Evolutionary conservation across 2,113 vertebrate species (phyloP).

Genomic region (Merops nubicus): DNA sequence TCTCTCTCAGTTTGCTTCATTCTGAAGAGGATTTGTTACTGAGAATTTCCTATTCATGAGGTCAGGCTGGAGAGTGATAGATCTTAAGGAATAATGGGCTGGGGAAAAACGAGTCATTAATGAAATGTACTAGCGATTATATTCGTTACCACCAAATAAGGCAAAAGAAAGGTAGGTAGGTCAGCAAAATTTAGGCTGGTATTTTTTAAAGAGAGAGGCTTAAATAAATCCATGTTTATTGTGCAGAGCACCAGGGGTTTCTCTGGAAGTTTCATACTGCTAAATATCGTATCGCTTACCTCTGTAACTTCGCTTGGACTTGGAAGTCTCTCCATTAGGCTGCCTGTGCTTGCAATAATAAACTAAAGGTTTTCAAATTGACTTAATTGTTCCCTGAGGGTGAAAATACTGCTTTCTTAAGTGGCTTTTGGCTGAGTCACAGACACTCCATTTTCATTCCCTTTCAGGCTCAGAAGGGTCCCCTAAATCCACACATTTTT

Average conservation of each 20-base stretch:
- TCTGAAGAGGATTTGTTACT: background rate
- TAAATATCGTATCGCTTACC: background rate
- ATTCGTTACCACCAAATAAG: background rate
- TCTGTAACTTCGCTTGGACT: background rate
- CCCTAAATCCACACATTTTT: background rate
- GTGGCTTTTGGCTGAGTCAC: background rate
- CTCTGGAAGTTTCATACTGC: background rate
- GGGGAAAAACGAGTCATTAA: background rate
- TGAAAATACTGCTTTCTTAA: slow-evolving; percentile 3
- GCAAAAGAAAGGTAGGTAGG: background rate
- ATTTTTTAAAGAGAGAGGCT: background rate
- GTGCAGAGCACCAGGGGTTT: background rate
- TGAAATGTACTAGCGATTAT: background rate
- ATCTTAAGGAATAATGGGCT: background rate
- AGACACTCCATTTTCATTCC: background rate
- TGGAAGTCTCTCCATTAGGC: background rate
- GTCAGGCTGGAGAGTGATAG: background rate
- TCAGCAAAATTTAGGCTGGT: background rate
- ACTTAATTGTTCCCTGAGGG: background rate
- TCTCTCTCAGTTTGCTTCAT: background rate
- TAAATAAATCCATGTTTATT: background rate
- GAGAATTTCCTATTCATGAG: background rate
- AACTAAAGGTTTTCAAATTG: background rate
- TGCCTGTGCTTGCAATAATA: background rate
- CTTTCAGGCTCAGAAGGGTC: background rate